Percentiles rank a stretch among this genome's conserved stretches.
phyloP scores from a whole-genome alignment of 2,113 vertebrate species.

The Leucosticte australis region DNA sequence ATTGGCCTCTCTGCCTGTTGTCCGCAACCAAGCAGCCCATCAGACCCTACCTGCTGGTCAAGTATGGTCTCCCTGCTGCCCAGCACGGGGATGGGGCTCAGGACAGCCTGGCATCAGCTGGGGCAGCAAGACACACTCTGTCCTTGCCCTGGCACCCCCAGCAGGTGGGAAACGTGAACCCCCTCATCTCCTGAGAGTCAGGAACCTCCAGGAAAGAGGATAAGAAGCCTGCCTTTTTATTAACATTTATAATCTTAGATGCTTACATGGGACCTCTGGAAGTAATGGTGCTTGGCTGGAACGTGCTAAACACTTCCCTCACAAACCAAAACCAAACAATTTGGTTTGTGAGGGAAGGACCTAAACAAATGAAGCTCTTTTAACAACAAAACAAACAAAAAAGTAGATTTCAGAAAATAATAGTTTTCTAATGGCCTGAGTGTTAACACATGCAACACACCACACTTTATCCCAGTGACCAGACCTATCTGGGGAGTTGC shows the following conservation, averaged over 20 bases:
- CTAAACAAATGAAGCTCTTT: neutral
- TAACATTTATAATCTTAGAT: neutral
- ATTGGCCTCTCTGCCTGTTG: neutral
- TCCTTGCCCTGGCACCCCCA: too few relatives aligned
- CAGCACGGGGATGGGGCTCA: neutral
- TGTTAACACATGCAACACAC: neutral
- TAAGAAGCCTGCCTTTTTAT: neutral
- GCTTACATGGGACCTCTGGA: neutral
- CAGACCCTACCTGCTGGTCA: neutral
- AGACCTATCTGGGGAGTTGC: neutral
- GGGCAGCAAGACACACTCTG: rapidly evolving
- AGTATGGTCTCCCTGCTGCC: neutral
- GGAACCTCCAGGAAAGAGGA: neutral
- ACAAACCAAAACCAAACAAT: neutral
- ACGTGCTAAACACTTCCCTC: neutral
- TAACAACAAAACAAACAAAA: neutral
- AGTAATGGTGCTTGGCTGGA: neutral
- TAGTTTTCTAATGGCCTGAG: neutral
- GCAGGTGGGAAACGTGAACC: neutral
- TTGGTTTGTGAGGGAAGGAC: neutral
- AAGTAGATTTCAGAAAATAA: neutral
- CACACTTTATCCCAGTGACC: neutral
- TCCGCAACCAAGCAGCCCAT: neutral
- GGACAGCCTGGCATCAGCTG: neutral
- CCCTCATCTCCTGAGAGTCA: rapidly evolving